Conservation (phyloP, 2,113 vertebrate genomes). For the Antechinus flavipes region DNA sequence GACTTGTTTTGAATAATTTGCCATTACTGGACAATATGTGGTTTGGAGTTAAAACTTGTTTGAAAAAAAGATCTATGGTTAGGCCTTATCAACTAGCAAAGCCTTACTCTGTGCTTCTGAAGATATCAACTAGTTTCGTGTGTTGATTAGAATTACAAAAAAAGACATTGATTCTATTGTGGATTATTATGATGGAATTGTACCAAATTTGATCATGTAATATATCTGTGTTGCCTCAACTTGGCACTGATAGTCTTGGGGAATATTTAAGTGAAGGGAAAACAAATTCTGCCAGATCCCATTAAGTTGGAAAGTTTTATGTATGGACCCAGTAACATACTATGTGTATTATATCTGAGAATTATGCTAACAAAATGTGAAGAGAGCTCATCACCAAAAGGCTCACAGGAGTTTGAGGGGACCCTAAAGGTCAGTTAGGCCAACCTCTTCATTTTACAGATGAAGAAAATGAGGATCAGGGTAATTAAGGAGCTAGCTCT, state of each 20-base stretch:
- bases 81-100: background rate
- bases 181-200: background rate
- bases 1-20: conserved; percentile 21
- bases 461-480: background rate
- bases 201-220: background rate
- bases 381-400: background rate
- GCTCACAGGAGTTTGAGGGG: background rate
- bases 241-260: background rate
- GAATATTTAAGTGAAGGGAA: background rate
- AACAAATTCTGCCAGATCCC: background rate
- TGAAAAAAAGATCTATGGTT: conserved; percentile 4
- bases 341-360: background rate
- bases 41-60: background rate
- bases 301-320: background rate
- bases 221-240: background rate
- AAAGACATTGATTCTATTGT: background rate
- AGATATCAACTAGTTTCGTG: background rate
- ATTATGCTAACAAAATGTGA: background rate
- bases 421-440: background rate
- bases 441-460: background rate
- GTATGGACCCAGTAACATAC: background rate
- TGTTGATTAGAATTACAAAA: background rate
- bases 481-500: no score
- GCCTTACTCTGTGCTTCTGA: background rate
- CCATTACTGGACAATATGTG: background rate